Percentiles rank a stretch among this genome's conserved stretches.
Conservation (phyloP, 2,888 invertebrate species). For the Charanyca ferruginea region DNA sequence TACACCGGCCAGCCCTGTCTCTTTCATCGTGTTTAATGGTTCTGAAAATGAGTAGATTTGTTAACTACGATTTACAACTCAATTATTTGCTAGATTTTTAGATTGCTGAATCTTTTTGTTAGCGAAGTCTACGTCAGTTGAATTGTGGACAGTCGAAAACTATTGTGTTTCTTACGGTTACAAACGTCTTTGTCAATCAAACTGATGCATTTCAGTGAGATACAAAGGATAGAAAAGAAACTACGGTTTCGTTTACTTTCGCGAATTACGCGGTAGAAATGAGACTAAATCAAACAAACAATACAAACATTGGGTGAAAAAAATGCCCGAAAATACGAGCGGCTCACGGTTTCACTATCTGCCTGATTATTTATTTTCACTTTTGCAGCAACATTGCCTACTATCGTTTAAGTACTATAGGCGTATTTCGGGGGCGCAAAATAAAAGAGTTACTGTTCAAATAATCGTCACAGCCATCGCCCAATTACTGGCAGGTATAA, state of each 20-base stretch:
- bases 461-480: conserved; percentile 59
- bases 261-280: too few species aligned
- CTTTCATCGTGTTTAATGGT: conserved; percentile 68
- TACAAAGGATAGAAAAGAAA: conserved; percentile 19
- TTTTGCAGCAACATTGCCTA: conserved; percentile 42
- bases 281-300: conserved; percentile 18
- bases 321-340: conserved; percentile 18
- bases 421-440: conserved; percentile 45
- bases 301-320: neutral
- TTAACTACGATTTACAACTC: conserved; percentile 65
- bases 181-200: conserved; percentile 25
- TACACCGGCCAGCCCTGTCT: conserved; percentile 46
- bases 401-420: conserved; percentile 38
- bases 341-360: conserved; percentile 14
- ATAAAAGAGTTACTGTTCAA: conserved; percentile 65
- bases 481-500: conserved; percentile 68
- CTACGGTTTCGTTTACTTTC: conserved; percentile 24
- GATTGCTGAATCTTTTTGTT: conserved; percentile 52
- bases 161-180: conserved; percentile 42
- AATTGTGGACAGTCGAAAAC: conserved; percentile 29
- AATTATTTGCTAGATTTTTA: conserved; percentile 64
- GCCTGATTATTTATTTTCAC: conserved; percentile 52
- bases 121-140: conserved; percentile 24
- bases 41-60: conserved; percentile 65
- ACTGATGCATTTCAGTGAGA: conserved; percentile 11